Evolutionary conservation across 2,113 vertebrate species (phyloP).

Genomic region (Geococcyx californianus): DNA sequence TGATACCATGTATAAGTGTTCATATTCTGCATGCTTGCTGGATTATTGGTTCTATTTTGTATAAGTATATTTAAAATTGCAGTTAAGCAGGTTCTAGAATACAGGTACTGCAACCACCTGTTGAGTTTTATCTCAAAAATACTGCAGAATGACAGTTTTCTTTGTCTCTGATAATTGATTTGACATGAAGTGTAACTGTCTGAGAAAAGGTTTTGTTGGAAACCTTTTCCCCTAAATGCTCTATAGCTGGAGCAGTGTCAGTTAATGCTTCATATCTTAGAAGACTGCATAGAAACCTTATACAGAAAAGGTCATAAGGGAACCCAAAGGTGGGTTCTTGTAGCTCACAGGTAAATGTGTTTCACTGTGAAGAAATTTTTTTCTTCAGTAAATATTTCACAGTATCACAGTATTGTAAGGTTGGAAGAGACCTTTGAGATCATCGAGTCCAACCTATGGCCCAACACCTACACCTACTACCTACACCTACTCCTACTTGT

Average conservation of each 20-base stretch:
- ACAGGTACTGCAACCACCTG: not conserved
- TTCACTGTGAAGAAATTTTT: not conserved
- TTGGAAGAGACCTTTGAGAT: too few species aligned
- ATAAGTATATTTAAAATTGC: not conserved
- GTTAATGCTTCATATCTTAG: not conserved
- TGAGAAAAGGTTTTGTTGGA: not conserved
- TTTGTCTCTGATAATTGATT: not conserved
- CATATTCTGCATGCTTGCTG: not conserved
- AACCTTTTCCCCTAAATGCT: not conserved
- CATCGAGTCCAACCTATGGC: too few species aligned
- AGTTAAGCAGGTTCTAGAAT: not conserved
- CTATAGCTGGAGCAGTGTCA: not conserved
- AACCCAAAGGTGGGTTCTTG: not conserved
- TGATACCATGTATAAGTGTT: not conserved
- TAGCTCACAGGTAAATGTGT: not conserved
- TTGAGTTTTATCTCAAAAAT: not conserved
- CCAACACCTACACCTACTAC: too few species aligned
- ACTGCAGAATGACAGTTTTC: not conserved
- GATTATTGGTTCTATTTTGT: not conserved
- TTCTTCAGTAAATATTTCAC: not conserved
- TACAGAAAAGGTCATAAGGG: not conserved
- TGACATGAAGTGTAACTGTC: not conserved
- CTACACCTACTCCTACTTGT: too few species aligned
- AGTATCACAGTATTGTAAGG: too few species aligned
- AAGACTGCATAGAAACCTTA: not conserved